These are phyloP conservation scores for Erpornis zantholeuca DNA, from an alignment of 2,113 vertebrate species.

Conservation along the genomic window DNA sequence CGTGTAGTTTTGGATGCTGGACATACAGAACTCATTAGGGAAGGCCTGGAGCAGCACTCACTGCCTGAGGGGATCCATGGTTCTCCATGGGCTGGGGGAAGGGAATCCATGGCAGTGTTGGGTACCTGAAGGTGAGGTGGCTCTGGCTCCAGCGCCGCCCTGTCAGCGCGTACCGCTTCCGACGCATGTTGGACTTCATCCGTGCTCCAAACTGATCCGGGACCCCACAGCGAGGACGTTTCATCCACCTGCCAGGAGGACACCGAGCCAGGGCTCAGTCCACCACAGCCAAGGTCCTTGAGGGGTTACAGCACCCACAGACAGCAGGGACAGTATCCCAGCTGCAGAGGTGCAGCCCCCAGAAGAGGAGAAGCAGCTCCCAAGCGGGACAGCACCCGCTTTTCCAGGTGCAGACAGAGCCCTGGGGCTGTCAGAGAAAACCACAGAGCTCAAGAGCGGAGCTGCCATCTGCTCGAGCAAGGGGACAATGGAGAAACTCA, in stretches of 20 bases:
- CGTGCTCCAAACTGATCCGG: constrained; percentile 81
- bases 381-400: neutral
- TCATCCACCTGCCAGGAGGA: constrained; percentile 84
- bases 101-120: neutral
- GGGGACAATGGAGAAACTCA: constrained; percentile 66
- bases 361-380: neutral
- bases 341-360: too few relatives aligned
- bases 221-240: constrained; percentile 88
- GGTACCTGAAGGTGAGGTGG: constrained; percentile 89
- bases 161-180: constrained; percentile 85
- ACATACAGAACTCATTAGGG: neutral
- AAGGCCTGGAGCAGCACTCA: rapidly evolving
- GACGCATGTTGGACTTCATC: constrained; percentile 73
- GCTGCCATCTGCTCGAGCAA: neutral
- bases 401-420: neutral
- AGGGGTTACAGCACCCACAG: neutral
- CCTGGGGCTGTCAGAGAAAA: neutral
- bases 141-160: constrained; percentile 86
- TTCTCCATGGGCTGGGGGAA: neutral
- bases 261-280: neutral
- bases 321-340: rapidly evolving
- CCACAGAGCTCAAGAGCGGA: rapidly evolving
- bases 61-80: neutral
- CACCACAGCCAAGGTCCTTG: rapidly evolving
- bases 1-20: constrained; percentile 89